Evolutionary conservation across 2,888 invertebrate genomes (phyloP).

Genomic region (Sympetrum striolatum): DNA sequence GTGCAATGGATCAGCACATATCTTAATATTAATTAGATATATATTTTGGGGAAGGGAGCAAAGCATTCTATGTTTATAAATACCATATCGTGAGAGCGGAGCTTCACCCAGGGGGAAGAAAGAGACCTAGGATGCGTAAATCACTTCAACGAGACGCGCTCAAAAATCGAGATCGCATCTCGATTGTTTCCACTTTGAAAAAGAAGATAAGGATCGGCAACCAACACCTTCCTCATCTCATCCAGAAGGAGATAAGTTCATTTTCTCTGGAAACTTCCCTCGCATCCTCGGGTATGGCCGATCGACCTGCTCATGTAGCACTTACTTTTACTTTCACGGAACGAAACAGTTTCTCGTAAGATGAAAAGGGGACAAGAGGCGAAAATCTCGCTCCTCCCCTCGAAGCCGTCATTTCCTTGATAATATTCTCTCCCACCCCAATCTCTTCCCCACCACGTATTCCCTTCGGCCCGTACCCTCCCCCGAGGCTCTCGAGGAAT

Average conservation of each 20-base stretch:
- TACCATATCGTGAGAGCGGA: too few species aligned
- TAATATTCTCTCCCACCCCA: not conserved
- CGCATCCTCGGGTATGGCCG: not conserved
- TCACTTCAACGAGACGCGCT: too few species aligned
- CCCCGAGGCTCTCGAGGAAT: not conserved
- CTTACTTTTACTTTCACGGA: slow-evolving; percentile 2
- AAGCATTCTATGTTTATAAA: too few species aligned
- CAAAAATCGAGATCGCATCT: not conserved
- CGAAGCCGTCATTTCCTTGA: not conserved
- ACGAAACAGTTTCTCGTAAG: not conserved
- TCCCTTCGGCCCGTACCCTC: not conserved
- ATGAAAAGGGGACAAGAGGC: not conserved
- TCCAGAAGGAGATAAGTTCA: not conserved
- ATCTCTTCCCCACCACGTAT: not conserved
- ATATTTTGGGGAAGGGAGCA: too few species aligned
- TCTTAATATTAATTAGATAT: too few species aligned
- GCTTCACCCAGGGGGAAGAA: too few species aligned
- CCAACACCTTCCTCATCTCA: not conserved
- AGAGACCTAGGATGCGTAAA: too few species aligned
- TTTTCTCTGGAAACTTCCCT: not conserved
- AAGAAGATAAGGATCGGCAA: not conserved
- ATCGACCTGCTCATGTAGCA: not conserved
- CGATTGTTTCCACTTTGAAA: not conserved
- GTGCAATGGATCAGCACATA: too few species aligned
- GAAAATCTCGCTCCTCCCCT: not conserved